Evolutionary conservation across 2,888 invertebrate species (phyloP), one percentile per base, ranked within the genome.

Genomic region (Phaonia tiefii): DNA sequence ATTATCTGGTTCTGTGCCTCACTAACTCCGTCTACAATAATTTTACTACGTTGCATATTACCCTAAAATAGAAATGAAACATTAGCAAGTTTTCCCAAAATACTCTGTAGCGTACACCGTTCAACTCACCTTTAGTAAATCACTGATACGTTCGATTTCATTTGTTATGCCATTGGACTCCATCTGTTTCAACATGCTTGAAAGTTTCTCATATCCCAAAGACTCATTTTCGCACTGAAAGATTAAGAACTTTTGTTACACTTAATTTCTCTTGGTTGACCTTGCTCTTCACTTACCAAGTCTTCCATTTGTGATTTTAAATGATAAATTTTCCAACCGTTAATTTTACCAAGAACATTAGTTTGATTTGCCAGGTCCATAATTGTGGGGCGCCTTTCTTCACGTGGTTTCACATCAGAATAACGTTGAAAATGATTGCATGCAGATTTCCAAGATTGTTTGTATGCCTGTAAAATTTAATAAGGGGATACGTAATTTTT

Each of bases 251-350:
- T 49, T 13, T 56, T 20, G n/a, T 56, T 51, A 39, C 22, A 26
- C 44, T 17, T 8, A 26, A 42, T 22, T 51, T 39, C 13, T 13
- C 20, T 13, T 44, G 0, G 39, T 49, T 26, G 13, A 2, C 58
- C 8, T 44, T 17, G 7, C 8, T 15, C 5, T 51, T 13, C 39
- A 83, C 85, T 75, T 91, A 97, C 97, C 93, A 98, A 92, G 90
- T 98, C 97, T 87, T 98, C 97, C 95, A 98, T 96, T 92, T 98
- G 98, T 54, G 97, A 95, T 46, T 96, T 96, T 85, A 98, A 93
- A 89, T 98, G 97, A 92, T 96, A 95, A 79, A 98, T 93, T 92
- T 98, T 98, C 98, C 98, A 98, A 0, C 98, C 98, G 85, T 96
- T 96, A 17, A 97, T 94, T 91, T 96, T 97, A 87, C 96, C 95